These are phyloP conservation scores for Arctocebus calabarensis DNA, from an alignment of 2,797 vertebrate genomes.

Conservation along the genomic window DNA sequence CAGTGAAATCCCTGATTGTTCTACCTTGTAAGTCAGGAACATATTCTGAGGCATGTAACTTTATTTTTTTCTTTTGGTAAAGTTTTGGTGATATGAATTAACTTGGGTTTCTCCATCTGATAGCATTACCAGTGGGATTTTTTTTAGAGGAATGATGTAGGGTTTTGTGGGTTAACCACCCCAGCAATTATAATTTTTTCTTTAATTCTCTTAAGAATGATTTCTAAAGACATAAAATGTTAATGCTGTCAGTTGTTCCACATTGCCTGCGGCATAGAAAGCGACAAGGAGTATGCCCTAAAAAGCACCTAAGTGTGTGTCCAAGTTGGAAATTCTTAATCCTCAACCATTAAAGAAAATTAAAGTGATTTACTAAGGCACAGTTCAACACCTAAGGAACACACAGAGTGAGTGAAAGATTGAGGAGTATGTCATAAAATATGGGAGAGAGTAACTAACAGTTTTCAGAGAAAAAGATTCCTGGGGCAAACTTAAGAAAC, in stretches of 20 bases:
- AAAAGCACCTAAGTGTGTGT: constrained; percentile 54
- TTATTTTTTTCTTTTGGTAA: background rate
- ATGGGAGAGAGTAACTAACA: constrained; percentile 69
- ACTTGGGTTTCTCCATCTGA: constrained; percentile 45
- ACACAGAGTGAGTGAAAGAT: constrained; percentile 72
- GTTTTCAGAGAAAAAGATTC: constrained; percentile 79
- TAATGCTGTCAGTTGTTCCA: constrained; percentile 32
- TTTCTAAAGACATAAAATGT: constrained; percentile 63
- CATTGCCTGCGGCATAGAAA: constrained; percentile 31
- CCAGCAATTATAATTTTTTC: constrained; percentile 47
- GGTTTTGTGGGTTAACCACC: constrained; percentile 24
- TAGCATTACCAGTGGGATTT: background rate
- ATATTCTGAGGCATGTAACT: background rate
- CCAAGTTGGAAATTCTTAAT: constrained; percentile 72
- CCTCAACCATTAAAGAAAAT: constrained; percentile 44
- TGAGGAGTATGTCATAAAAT: constrained; percentile 74
- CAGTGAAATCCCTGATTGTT: background rate
- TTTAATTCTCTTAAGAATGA: constrained; percentile 48
- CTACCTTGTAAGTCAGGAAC: background rate
- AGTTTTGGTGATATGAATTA: background rate
- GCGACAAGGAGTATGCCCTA: constrained; percentile 45
- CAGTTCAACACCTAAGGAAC: constrained; percentile 72
- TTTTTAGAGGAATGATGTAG: background rate
- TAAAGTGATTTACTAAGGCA: constrained; percentile 77
- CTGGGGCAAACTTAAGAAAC: constrained; percentile 77